A percentile compares a stretch with the other conserved stretches of the same genome.
Conservation (phyloP, 2,113 vertebrate genomes). For the Urocitellus parryii region DNA sequence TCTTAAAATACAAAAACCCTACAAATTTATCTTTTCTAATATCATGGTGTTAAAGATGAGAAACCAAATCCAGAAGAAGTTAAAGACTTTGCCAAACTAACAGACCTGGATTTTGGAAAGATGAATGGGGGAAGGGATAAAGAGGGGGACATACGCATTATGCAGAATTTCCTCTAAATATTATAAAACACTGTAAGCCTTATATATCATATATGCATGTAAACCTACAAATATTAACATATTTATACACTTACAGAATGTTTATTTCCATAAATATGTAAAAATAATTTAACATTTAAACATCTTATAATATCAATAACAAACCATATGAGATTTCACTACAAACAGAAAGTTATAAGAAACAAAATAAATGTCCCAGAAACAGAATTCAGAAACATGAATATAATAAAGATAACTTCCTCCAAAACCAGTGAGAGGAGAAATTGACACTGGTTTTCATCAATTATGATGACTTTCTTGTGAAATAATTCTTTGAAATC, state of each 20-base stretch:
- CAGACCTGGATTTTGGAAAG: not conserved
- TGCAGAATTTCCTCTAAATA: slow-evolving; percentile 4
- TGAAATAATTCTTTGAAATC: slow-evolving; percentile 35
- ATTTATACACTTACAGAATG: not conserved
- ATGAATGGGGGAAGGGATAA: not conserved
- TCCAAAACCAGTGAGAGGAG: not conserved
- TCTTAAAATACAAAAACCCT: not conserved
- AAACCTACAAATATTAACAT: not conserved
- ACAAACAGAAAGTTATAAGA: not conserved
- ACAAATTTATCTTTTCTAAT: not conserved
- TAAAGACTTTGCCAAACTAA: slow-evolving; percentile 13
- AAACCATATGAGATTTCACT: not conserved
- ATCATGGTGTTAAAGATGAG: not conserved
- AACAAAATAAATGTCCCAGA: not conserved
- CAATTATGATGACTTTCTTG: not conserved
- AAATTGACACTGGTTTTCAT: slow-evolving; percentile 18
- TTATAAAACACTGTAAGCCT: not conserved
- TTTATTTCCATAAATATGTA: not conserved
- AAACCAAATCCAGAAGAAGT: not conserved
- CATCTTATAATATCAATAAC: slow-evolving; percentile 30
- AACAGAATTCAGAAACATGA: slow-evolving; percentile 21
- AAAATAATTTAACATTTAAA: slow-evolving; percentile 22
- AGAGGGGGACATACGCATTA: not conserved
- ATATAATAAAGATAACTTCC: not conserved
- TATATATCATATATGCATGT: not conserved